A percentile compares a stretch with the other conserved stretches of the same genome.
phyloP scores from a whole-genome alignment of 2,888 invertebrate genomes.

The Steinernema scapterisci region DNA sequence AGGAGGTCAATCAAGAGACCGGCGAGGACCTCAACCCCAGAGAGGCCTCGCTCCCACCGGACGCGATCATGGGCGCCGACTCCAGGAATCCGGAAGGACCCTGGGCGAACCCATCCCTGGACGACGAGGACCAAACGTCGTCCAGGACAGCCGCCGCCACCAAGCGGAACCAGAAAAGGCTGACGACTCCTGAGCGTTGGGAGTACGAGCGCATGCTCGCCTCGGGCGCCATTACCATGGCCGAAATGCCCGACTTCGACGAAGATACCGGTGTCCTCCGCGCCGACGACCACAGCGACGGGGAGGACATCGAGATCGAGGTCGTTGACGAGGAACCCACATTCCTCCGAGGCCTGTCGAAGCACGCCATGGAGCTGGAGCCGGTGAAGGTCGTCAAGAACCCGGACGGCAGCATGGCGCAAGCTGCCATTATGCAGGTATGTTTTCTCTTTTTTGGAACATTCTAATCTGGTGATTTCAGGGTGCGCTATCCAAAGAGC shows the following conservation, averaged over 20 bases:
- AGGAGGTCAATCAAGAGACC: conserved; percentile 87
- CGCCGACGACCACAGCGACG: conserved; percentile 72
- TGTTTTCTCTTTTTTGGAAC: not conserved
- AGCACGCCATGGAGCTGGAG: conserved; percentile 64
- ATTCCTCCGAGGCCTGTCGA: conserved; percentile 77
- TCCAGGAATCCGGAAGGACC: conserved; percentile 54
- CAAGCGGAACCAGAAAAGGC: conserved; percentile 72
- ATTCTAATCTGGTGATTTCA: conserved; percentile 31
- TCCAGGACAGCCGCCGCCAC: conserved; percentile 29
- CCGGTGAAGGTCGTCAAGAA: conserved; percentile 74
- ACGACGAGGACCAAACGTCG: conserved; percentile 18
- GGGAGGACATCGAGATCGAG: conserved; percentile 97
- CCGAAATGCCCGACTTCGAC: conserved; percentile 94
- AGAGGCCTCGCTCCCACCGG: conserved; percentile 49
- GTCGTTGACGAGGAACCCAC: conserved; percentile 97
- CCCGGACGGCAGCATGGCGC: conserved; percentile 96
- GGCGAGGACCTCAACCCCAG: conserved; percentile 90
- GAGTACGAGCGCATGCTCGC: conserved; percentile 95
- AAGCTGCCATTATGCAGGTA: conserved; percentile 97
- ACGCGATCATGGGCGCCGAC: conserved; percentile 49
- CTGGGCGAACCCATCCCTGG: conserved; percentile 54
- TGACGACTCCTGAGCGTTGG: conserved; percentile 94
- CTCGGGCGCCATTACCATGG: conserved; percentile 77
- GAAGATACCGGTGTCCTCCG: conserved; percentile 86
- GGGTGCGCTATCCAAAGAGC: conserved; percentile 92